A percentile compares a stretch with the other conserved stretches of the same genome.
Evolutionary conservation across 2,888 invertebrate species (phyloP).

Genomic region (Galerucella pusilla): DNA sequence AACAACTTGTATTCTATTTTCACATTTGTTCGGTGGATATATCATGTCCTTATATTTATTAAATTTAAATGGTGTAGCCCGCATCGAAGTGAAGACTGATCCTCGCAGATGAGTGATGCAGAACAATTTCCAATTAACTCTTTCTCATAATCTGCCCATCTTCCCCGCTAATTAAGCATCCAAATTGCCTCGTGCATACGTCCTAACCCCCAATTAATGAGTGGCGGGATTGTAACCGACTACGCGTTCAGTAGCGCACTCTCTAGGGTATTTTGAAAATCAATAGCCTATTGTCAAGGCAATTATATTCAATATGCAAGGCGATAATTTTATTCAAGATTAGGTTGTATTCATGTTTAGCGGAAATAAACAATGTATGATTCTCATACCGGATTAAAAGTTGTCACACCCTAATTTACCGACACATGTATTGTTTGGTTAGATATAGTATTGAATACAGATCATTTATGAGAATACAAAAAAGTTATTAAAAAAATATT

Average conservation of each 20-base stretch:
- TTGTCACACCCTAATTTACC: neutral
- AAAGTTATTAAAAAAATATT: neutral
- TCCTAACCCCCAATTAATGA: conserved; percentile 60
- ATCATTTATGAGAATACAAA: neutral
- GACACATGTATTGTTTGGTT: neutral
- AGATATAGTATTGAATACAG: neutral
- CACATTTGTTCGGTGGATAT: no score
- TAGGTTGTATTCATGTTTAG: conserved; percentile 6
- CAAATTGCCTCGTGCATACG: conserved; percentile 60
- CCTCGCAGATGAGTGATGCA: conserved; percentile 50
- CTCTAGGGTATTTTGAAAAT: conserved; percentile 31
- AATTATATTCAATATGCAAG: conserved; percentile 33
- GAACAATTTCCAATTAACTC: conserved; percentile 64
- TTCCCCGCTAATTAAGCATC: conserved; percentile 59
- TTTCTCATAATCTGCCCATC: conserved; percentile 61
- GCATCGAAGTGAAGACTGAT: conserved; percentile 49
- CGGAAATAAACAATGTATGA: neutral
- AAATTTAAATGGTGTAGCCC: neutral
- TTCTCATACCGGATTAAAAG: neutral
- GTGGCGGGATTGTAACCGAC: conserved; percentile 54
- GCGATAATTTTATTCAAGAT: conserved; percentile 21
- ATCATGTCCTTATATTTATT: neutral
- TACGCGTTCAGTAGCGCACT: conserved; percentile 27
- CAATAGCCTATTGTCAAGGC: conserved; percentile 32
- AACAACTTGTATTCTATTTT: no score